These are phyloP conservation scores for Trichonephila inaurata DNA, from an alignment of 1,140 invertebrate species.

Conservation along the genomic window DNA sequence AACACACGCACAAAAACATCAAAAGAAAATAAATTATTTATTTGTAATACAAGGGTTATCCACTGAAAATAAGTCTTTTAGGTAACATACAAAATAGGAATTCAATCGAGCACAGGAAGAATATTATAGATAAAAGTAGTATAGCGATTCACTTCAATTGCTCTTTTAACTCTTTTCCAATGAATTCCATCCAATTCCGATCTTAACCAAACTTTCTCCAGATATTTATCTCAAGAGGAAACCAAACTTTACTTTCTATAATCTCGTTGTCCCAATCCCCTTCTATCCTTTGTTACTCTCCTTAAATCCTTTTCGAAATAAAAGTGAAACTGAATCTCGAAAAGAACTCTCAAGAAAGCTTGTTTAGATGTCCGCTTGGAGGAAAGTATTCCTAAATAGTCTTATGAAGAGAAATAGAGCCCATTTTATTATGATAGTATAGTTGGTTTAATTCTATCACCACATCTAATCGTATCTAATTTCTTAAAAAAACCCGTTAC, in stretches of 20 bases:
- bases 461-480: no score
- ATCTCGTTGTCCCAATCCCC: not conserved
- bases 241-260: not conserved
- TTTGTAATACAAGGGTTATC: no score
- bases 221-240: not conserved
- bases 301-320: not conserved
- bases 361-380: not conserved
- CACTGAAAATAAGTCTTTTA: no score
- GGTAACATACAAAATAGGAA: no score
- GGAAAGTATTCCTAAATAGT: no score
- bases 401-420: no score
- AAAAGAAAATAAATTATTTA: no score
- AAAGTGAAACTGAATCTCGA: not conserved
- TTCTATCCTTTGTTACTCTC: not conserved
- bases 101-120: not conserved
- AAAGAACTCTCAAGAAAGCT: not conserved
- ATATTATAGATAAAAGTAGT: not conserved
- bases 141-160: not conserved
- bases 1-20: no score
- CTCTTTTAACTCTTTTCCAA: conserved; percentile 4
- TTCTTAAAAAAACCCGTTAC: no score
- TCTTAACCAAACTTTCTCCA: not conserved
- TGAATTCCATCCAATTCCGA: not conserved
- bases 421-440: no score
- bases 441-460: no score